A percentile compares a stretch with the other conserved stretches of the same genome.
Evolutionary conservation across 1,140 invertebrate species (phyloP).

Genomic region (Rhizoglyphus robini): DNA sequence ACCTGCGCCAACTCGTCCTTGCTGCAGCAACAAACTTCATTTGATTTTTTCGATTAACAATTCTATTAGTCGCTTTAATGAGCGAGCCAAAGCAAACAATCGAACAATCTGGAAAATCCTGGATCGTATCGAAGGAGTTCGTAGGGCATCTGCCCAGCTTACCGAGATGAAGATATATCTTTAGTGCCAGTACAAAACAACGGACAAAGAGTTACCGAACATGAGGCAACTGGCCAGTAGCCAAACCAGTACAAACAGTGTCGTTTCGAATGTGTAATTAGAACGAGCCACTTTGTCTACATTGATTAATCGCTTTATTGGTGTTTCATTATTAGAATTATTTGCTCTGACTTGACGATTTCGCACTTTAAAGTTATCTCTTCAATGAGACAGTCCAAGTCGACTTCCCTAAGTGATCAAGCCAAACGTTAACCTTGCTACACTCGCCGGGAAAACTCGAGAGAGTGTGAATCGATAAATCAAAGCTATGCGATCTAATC

Average conservation of each 20-base stretch:
- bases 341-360: too few species aligned
- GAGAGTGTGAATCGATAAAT: constrained; percentile 8
- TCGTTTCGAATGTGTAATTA: background rate
- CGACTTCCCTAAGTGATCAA: too few species aligned
- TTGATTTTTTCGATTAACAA: background rate
- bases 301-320: background rate
- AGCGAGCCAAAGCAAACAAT: background rate
- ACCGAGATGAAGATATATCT: too few species aligned
- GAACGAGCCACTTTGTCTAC: background rate
- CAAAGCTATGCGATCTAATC: background rate
- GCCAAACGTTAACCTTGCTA: too few species aligned
- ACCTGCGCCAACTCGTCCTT: background rate
- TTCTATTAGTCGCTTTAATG: background rate
- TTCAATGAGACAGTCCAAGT: background rate
- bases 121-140: background rate
- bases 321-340: background rate
- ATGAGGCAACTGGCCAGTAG: background rate
- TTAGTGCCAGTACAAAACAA: too few species aligned
- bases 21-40: background rate
- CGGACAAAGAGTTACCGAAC: background rate
- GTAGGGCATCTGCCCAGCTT: background rate
- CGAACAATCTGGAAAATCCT: too few species aligned
- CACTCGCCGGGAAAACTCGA: too few species aligned
- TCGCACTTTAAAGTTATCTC: background rate
- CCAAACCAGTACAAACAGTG: background rate